Base-by-base conservation (phyloP, 2,113 vertebrate species). In the Eurystomus gularis region DNA sequence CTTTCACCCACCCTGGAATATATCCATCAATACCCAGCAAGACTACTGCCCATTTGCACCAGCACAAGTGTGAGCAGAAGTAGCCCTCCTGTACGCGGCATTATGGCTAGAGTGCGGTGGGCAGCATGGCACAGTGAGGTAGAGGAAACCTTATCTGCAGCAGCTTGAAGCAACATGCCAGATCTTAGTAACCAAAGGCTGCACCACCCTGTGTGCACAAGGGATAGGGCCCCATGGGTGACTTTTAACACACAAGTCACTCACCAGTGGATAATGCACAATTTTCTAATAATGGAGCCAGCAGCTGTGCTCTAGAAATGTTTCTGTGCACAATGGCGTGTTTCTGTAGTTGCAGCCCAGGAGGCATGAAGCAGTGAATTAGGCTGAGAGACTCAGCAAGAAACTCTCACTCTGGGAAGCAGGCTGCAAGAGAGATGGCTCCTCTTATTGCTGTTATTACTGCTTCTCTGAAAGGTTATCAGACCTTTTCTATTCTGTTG, bases 291-390 rank as follows among this genome's bases (percentile, higher is more conserved):
- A 88, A 91, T n/a, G 48, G 73, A 82, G 60, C 25, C 95, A 90
- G 72, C 48, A 90, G 64, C 72, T 35, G 23, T 60, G 42, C 37
- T 20, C 42, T 81, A 25, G 82, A 86, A 90, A 83, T 75, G 33
- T 72, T 94, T 94, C 51, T 71, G 80, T 72, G 77, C 69, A 88
- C 80, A 86, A 57, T 46, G 65, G 42, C 6, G 3, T 44, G 64
- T 64, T 82, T 92, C 90, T 90, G 64, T 40, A 52, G 46, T 29
- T 66, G 70, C 84, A 88, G 72, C 57, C 91, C 7, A 3, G 69
- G 80, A 92, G 90, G 76, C 79, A 90, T 35, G 76, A 84, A 95
- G 60, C 57, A 55, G 82, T 93, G 90, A 94, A 96, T 92, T 90
- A 91, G 57, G 88, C 66, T 84, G 81, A 87, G 86, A 92, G 69